Base-by-base conservation (phyloP, 2,113 vertebrate genomes). In the Tenrec ecaudatus region DNA sequence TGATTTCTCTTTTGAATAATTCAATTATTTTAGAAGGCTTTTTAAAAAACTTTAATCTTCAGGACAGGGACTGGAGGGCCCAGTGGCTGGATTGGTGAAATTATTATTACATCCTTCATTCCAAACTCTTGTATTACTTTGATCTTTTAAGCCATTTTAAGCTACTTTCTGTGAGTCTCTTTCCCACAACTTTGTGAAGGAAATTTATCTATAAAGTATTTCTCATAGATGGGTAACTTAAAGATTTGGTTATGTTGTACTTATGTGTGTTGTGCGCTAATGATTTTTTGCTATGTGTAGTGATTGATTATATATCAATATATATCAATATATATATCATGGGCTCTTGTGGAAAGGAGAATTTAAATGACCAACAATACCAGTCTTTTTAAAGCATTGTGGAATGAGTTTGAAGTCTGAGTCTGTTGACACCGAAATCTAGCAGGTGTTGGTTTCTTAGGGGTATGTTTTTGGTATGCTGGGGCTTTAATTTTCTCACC, bases 141-240 rank as follows among this genome's bases (percentile, higher is more conserved):
- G 91, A 82, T 43, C 40, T 40, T 40, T 40, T 53, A 53, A 53
- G 47, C 47, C 47, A 10, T 93, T 94, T 86, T 71, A 89, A 85
- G 23, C 6, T 78, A 76, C 64, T 94, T 94, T 87, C 73, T 85
- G 71, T 85, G 62, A 88, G 6, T 91, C 47, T 93, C 17, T 88
- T 94, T 89, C 92, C 83, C 64, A 66, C 90, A 94, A 89, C 92
- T 95, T 94, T 77, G 73, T 62, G 71, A 86, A 91, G 12, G 23
- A 66, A 80, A 90, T 78, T 90, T 93, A 3, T 90, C 75, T 95
- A 81, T n/a, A 88, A 62, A 90, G 16, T 88, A 75, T 40, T 43
- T 81, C 81, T 53, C 38, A 94, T 64, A 71, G 40, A 77, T 85
- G 58, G 33, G 58, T 88, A 93, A 88, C 76, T 92, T 92, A 73